Base-by-base conservation (phyloP, 2,797 vertebrate genomes). In the Toxotes lorentzi region DNA sequence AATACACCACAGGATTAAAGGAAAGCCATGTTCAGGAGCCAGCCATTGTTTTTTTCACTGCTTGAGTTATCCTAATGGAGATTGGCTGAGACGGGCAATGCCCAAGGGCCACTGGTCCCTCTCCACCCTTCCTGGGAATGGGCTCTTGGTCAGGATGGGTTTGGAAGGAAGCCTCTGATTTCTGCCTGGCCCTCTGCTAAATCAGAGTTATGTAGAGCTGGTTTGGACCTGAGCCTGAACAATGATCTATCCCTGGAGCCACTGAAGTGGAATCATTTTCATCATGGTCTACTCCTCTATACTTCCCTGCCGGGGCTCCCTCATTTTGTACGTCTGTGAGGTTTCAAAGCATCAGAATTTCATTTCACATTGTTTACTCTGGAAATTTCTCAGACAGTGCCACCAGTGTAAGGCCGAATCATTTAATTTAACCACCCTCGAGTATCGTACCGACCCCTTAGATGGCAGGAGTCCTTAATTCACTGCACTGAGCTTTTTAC, bases 71-170 rank as follows among this genome's bases (percentile, higher is more conserved):
- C 85, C 82, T 88, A 79, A 88, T 82, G 75, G 75, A 86, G 86
- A 88, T 88, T 57, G 38, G 53, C 81, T 86, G 85, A 79, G 88
- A 90, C 70, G 78, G 88, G 74, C 63, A 77, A 67, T 86, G 87
- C 91, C 90, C 70, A 6, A 73, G 83, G 87, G 84, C 84, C 76
- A 30, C 75, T 83, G 84, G 80, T 88, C 85, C 85, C 88, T 88
- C 92, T 85, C 89, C 91, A 73, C 90, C 86, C 89, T 88, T 88
- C 83, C 86, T 91, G 86, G 81, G 88, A 92, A 90, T 58, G 83
- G 85, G 72, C 64, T 86, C 53, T 75, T 45, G 84, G 86, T 91
- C 78, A 72, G 89, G 71, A 82, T 82, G 82, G 82, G 77, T 91
- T 89, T 93, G 89, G 91, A 92, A 84, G 70, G 59, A 80, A 87